phyloP scores from a whole-genome alignment of 2,888 invertebrate species.

The Dynastes maya region DNA sequence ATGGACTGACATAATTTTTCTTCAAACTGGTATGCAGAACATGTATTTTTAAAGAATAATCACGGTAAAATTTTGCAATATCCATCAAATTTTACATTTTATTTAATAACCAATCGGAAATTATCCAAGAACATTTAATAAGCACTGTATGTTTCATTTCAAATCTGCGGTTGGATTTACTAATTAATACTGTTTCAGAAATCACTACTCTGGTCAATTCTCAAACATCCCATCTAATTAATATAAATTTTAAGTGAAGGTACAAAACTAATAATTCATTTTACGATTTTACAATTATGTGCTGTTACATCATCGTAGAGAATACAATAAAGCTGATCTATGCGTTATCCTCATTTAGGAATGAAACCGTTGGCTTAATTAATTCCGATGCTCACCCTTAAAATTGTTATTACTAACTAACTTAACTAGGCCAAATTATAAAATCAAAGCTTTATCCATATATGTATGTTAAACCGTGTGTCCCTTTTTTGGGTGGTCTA shows the following conservation, averaged over 20 bases:
- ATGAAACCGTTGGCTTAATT: conserved; percentile 28
- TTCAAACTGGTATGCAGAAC: too few species aligned
- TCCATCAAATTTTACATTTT: too few species aligned
- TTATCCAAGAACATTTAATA: too few species aligned
- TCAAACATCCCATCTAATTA: too few species aligned
- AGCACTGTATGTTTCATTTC: too few species aligned
- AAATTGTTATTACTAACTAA: background rate
- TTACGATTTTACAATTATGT: background rate
- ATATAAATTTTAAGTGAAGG: background rate
- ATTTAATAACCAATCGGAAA: too few species aligned
- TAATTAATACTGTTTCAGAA: too few species aligned
- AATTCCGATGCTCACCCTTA: background rate
- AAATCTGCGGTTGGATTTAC: too few species aligned
- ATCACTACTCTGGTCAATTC: too few species aligned
- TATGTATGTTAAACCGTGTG: conserved; percentile 15
- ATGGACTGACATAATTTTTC: too few species aligned
- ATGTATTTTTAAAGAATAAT: too few species aligned
- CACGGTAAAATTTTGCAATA: too few species aligned
- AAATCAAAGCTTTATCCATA: conserved; percentile 15
- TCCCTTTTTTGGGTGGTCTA: conserved; percentile 44
- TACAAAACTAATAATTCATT: background rate
- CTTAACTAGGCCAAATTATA: conserved; percentile 29
- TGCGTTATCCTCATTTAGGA: background rate
- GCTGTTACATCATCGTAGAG: background rate
- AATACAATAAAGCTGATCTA: conserved; percentile 7